These are phyloP conservation scores for Rotaria magnacalcarata DNA, from an alignment of 2,888 invertebrate species.

Conservation along the genomic window DNA sequence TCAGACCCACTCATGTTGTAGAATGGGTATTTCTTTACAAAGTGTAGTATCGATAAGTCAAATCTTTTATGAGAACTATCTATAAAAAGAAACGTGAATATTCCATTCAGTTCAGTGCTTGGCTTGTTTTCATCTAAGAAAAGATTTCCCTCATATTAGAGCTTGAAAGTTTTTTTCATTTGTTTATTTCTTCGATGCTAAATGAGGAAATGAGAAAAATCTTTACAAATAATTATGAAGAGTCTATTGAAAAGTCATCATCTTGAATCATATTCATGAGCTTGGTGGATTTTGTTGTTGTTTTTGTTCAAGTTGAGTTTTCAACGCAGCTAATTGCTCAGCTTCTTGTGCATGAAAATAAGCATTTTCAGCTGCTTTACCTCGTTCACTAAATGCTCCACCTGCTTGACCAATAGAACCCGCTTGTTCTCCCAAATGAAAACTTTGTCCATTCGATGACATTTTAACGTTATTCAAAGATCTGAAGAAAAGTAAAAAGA, in stretches of 20 bases:
- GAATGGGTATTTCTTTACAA: too few relatives aligned
- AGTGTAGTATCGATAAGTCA: too few relatives aligned
- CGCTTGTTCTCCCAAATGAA: not conserved
- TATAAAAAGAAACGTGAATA: too few relatives aligned
- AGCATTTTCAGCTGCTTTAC: not conserved
- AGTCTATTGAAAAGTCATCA: not conserved
- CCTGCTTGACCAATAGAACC: slow-evolving; percentile 16
- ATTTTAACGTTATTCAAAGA: not conserved
- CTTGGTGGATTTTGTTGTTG: not conserved
- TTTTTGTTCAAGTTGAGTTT: not conserved
- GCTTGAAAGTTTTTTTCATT: too few relatives aligned
- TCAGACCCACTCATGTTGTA: too few relatives aligned
- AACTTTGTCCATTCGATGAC: not conserved
- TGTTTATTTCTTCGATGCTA: too few relatives aligned
- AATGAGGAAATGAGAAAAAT: too few relatives aligned
- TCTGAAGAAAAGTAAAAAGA: not conserved
- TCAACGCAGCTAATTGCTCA: not conserved
- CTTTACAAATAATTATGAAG: too few relatives aligned
- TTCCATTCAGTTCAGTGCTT: too few relatives aligned
- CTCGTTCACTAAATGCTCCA: slow-evolving; percentile 6
- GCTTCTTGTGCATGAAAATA: slow-evolving; percentile 19
- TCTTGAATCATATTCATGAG: not conserved
- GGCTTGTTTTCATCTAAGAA: too few relatives aligned
- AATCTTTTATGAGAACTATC: too few relatives aligned
- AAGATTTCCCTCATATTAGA: too few relatives aligned